Evolutionary conservation across 2,113 vertebrate genomes (phyloP), one percentile per base, ranked within the genome.

Genomic region (Prietella phreatophila): DNA sequence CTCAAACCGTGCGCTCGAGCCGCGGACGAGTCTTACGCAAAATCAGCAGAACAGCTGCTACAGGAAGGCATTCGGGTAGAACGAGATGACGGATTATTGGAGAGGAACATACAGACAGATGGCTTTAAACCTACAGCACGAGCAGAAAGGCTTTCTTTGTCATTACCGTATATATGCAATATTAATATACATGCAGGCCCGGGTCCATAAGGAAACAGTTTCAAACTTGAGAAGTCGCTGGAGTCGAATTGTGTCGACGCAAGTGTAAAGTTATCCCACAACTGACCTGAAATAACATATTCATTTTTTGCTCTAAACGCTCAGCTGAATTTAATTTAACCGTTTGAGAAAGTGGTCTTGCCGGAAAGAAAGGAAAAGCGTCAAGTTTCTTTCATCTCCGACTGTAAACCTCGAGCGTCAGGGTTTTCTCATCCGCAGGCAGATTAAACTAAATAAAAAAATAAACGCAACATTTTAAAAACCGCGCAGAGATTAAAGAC

Each of bases 291-390:
- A 76, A 60, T 50, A 15, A 20, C 61, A 27, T 80, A 61, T 75
- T 75, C 4, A n/a, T 55, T 69, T 55, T 67, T n/a, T 7, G 22
- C n/a, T 79, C 27, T 55, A 67, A 88, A 65, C n/a, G 60, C 82
- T 82, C 36, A 60, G 36, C 65, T 60, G 86, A 58, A 87, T 71
- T 88, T 84, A 63, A 84, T 84, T 84, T n/a, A n/a, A n/a, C 82
- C 13, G 10, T 67, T 56, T 42, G 60, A 78, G 87, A 67, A 84
- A 84, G 76, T 82, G 22, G 84, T 86, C 84, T 85, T 1, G 42
- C 42, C 17, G 82, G 47, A 30, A 39, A 33, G 50, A 63, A 58
- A 61, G 27, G 25, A 69, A 88, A 86, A 61, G 60, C 42, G 27
- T 83, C 56, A n/a, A 58, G 33, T 39, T 88, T 88, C 82, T 84